These are phyloP conservation scores for Hirudo medicinalis DNA, from an alignment of 1,140 invertebrate genomes.

Conservation along the genomic window DNA sequence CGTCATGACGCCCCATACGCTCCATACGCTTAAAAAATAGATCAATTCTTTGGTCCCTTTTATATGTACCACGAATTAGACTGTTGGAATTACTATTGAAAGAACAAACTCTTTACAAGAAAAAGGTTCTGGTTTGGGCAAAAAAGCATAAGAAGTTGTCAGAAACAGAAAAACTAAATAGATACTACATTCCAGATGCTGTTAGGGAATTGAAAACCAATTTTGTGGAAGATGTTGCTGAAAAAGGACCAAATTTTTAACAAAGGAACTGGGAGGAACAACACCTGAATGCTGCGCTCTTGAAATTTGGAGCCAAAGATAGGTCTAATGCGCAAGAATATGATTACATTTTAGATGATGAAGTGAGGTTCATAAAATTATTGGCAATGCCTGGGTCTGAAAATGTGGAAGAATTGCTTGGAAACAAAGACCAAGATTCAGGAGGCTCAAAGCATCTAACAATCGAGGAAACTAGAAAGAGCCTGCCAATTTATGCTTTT, in stretches of 20 bases:
- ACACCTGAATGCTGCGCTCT: conserved; percentile 77
- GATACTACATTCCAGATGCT: no score
- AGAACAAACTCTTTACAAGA: no score
- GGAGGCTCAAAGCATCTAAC: conserved; percentile 52
- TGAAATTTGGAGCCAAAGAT: conserved; percentile 90
- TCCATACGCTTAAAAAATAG: no score
- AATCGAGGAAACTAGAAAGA: conserved; percentile 81
- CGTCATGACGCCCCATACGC: no score
- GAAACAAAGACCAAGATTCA: no score
- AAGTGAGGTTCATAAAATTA: conserved; percentile 84
- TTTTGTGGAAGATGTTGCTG: no score
- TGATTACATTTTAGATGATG: conserved; percentile 78
- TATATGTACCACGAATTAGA: no score
- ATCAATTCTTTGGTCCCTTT: no score
- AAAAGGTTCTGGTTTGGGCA: conserved; percentile 75
- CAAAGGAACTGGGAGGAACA: conserved; percentile 97
- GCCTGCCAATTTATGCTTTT: conserved; percentile 86
- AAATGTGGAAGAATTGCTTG: background rate
- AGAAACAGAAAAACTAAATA: conserved; percentile 75
- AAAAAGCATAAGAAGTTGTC: conserved; percentile 87
- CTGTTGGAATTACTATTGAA: no score
- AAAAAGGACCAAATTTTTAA: conserved; percentile 74
- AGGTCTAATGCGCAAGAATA: conserved; percentile 68
- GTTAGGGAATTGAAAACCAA: no score
- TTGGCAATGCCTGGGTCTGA: conserved; percentile 68